Evolutionary conservation across 2,888 invertebrate species (phyloP).

Genomic region (Thereva nobilitata): DNA sequence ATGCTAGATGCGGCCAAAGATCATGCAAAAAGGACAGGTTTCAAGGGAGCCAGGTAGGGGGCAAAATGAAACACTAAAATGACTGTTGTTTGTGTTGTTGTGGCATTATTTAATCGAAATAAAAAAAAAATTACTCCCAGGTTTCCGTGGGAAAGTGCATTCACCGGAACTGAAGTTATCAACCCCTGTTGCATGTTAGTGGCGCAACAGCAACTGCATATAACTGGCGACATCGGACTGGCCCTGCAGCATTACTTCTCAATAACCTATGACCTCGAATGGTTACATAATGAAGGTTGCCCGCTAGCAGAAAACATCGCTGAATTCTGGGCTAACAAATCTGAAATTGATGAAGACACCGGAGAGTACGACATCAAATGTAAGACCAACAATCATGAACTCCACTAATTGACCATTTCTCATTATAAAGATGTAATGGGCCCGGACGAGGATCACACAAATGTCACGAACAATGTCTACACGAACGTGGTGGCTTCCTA

Average conservation of each 20-base stretch:
- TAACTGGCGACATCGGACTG: slow-evolving; percentile 64
- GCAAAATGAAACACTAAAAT: slow-evolving; percentile 9
- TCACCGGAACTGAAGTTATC: slow-evolving; percentile 64
- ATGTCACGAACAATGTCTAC: slow-evolving; percentile 64
- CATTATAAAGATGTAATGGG: slow-evolving; percentile 63
- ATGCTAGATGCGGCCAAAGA: slow-evolving; percentile 61
- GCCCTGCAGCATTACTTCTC: slow-evolving; percentile 56
- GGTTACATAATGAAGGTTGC: slow-evolving; percentile 60
- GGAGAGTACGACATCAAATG: slow-evolving; percentile 61
- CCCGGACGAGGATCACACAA: slow-evolving; percentile 66
- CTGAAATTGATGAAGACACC: slow-evolving; percentile 60
- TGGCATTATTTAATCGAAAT: neutral
- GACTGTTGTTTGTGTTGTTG: slow-evolving; percentile 4
- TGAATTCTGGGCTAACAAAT: slow-evolving; percentile 64
- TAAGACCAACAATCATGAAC: slow-evolving; percentile 47
- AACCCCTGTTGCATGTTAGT: slow-evolving; percentile 65
- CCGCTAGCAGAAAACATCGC: slow-evolving; percentile 63
- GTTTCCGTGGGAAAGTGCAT: slow-evolving; percentile 68
- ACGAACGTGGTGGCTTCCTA: slow-evolving; percentile 65
- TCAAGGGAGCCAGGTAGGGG: slow-evolving; percentile 62
- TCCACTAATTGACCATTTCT: neutral
- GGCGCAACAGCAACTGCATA: slow-evolving; percentile 63
- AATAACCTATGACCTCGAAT: slow-evolving; percentile 48
- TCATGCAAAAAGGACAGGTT: slow-evolving; percentile 60
- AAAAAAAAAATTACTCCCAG: slow-evolving; percentile 47